A percentile compares a stretch with the other conserved stretches of the same genome.
phyloP scores from a whole-genome alignment of 2,797 vertebrate genomes.

The Coracias cyanogaster region DNA sequence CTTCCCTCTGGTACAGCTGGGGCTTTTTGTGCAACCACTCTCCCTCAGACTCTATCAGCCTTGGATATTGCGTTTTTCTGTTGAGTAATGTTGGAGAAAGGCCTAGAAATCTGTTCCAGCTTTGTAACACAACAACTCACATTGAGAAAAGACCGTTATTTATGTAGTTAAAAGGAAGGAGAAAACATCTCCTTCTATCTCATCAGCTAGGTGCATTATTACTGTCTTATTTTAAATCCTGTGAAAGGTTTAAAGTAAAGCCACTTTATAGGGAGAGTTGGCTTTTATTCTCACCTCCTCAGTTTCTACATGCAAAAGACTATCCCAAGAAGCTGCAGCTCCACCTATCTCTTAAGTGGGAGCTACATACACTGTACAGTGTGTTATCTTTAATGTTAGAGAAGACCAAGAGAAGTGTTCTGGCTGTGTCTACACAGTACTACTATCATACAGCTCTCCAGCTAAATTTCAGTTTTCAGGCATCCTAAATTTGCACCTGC shows the following conservation, averaged over 20 bases:
- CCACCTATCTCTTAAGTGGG: neutral
- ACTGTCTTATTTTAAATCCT: neutral
- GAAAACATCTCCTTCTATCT: neutral
- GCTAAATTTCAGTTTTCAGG: neutral
- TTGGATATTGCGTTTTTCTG: neutral
- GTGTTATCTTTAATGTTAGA: neutral
- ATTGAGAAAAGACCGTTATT: neutral
- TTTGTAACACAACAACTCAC: neutral
- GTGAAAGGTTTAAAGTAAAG: neutral
- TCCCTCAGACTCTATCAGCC: conserved; percentile 28
- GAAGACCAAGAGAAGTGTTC: neutral
- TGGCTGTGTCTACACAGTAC: neutral
- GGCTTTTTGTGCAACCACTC: neutral
- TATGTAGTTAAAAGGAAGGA: neutral
- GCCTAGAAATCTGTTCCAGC: neutral
- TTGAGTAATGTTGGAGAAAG: neutral
- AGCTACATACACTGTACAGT: neutral
- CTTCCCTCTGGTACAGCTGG: neutral
- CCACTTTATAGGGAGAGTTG: neutral
- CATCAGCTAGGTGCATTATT: neutral
- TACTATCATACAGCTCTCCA: neutral
- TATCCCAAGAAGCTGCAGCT: neutral
- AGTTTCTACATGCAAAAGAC: neutral
- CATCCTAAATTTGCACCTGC: neutral
- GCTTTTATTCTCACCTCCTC: neutral